Percentiles rank a stretch among this genome's conserved stretches.
These are phyloP conservation scores for Morus bassanus DNA, from an alignment of 2,797 vertebrate species.

Conservation along the genomic window DNA sequence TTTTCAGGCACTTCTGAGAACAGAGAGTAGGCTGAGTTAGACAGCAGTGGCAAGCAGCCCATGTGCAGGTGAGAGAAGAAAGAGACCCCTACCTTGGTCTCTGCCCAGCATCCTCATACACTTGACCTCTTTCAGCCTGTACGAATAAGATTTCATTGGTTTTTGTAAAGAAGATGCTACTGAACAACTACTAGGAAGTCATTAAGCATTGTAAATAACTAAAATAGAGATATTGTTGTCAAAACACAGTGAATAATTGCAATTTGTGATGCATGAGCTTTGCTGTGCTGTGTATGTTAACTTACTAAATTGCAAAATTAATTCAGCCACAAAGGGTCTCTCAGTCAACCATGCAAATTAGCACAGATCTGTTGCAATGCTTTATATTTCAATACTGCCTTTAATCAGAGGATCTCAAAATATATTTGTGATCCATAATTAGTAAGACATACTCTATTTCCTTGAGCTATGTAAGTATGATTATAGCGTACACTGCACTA, in stretches of 20 bases:
- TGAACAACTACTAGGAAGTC: not conserved
- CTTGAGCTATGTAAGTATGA: not conserved
- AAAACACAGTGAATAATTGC: slow-evolving; percentile 1
- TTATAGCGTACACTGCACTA: not conserved
- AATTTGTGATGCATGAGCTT: slow-evolving; percentile 17
- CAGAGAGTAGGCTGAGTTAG: not conserved
- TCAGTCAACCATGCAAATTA: slow-evolving; percentile 7
- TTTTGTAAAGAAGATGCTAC: not conserved
- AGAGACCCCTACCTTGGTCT: not conserved
- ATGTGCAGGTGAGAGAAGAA: not conserved
- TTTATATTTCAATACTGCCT: not conserved
- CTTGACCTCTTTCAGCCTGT: not conserved
- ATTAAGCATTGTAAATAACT: slow-evolving; percentile 20
- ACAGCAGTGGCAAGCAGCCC: not conserved
- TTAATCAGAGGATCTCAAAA: slow-evolving; percentile 11
- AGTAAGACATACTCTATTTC: not conserved
- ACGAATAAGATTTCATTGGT: not conserved
- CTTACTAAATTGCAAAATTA: slow-evolving; percentile 6
- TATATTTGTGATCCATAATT: not conserved
- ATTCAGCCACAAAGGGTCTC: slow-evolving; percentile 9
- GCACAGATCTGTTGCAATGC: not conserved
- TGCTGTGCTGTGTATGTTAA: not conserved
- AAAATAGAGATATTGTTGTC: not conserved
- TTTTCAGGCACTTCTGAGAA: slow-evolving; percentile 1
- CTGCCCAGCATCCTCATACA: not conserved